These are phyloP conservation scores for Meliscaeva auricollis DNA, from an alignment of 2,888 invertebrate species.

Conservation along the genomic window DNA sequence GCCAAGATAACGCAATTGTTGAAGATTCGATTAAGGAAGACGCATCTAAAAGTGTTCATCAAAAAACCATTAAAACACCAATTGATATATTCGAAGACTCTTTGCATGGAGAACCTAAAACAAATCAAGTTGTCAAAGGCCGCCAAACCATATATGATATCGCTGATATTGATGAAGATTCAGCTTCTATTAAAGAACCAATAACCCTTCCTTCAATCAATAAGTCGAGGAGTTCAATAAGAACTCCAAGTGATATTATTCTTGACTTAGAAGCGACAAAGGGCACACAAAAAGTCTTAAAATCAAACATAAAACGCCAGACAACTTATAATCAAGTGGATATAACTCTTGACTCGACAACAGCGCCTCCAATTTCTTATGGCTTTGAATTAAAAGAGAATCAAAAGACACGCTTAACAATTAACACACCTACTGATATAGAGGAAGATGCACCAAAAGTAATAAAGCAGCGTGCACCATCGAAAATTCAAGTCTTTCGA, in stretches of 20 bases:
- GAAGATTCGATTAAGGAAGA: too few species aligned
- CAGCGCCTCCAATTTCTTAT: too few species aligned
- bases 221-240: background rate
- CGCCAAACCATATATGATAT: conserved; percentile 9
- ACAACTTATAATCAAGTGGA: conserved; percentile 18
- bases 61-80: background rate
- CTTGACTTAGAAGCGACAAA: background rate
- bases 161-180: conserved; percentile 24
- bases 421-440: background rate
- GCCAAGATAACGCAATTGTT: too few species aligned
- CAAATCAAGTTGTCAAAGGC: background rate
- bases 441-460: background rate
- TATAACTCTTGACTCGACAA: background rate
- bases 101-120: background rate
- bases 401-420: too few species aligned
- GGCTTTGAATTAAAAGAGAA: background rate
- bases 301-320: background rate
- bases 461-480: background rate
- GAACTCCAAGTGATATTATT: background rate
- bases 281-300: background rate
- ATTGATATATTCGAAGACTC: conserved; percentile 18
- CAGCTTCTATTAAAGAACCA: too few species aligned
- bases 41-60: background rate
- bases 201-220: background rate
- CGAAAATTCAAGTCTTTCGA: background rate